Evolutionary conservation across 1,140 invertebrate species (phyloP).

Genomic region (Apocrypta bakeri): DNA sequence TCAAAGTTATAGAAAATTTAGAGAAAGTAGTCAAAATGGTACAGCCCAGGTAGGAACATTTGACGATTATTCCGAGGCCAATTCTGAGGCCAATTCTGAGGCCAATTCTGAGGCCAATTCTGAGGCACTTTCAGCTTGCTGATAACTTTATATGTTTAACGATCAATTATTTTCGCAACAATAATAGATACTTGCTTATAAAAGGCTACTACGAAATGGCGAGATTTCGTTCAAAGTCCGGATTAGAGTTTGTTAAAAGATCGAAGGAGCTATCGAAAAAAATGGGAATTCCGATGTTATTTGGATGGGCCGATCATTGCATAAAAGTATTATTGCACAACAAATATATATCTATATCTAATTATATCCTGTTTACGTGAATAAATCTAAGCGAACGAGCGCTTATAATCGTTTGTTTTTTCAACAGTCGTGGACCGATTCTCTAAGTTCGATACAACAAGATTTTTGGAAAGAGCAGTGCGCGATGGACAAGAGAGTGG

Average conservation of each 20-base stretch:
- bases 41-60: constrained; percentile 61
- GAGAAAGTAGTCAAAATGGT: constrained; percentile 59
- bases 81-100: too few relatives aligned
- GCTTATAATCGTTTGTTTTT: background rate
- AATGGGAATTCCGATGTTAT: constrained; percentile 60
- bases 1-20: constrained; percentile 60
- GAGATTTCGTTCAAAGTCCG: constrained; percentile 52
- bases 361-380: background rate
- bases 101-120: too few relatives aligned
- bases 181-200: constrained; percentile 63
- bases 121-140: too few relatives aligned
- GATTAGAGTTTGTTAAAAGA: constrained; percentile 58
- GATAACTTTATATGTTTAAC: too few relatives aligned
- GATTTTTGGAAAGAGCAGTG: constrained; percentile 63
- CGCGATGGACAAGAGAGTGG: constrained; percentile 26
- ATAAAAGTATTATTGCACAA: constrained; percentile 63
- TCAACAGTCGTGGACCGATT: constrained; percentile 62
- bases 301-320: constrained; percentile 65
- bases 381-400: too few relatives aligned
- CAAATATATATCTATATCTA: background rate
- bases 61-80: too few relatives aligned
- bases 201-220: constrained; percentile 68
- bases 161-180: background rate
- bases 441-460: constrained; percentile 56
- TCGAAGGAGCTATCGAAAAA: constrained; percentile 58